Conservation (phyloP, 2,888 invertebrate species). For the Sinhomidia bicolor region DNA sequence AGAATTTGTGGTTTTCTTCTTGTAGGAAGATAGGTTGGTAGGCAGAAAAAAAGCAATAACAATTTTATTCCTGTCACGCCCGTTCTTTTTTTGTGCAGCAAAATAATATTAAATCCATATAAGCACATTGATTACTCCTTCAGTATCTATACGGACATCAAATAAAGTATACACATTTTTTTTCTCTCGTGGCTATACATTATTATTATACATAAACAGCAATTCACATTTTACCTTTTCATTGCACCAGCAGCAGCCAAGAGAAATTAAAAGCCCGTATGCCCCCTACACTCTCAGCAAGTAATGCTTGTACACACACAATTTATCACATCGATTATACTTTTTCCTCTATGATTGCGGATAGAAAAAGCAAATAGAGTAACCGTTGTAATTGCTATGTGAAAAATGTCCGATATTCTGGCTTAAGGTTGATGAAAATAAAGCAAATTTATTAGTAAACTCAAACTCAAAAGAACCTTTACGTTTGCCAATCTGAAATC, state of each 20-base stretch:
- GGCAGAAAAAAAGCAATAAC: conserved; percentile 31
- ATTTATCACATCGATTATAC: not conserved
- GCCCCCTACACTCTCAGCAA: too few relatives aligned
- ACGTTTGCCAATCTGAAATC: too few relatives aligned
- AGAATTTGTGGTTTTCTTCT: not conserved
- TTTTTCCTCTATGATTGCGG: too few relatives aligned
- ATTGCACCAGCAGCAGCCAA: not conserved
- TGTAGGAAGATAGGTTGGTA: not conserved
- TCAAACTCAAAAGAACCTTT: too few relatives aligned
- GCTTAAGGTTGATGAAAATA: too few relatives aligned
- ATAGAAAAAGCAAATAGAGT: too few relatives aligned
- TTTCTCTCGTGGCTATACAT: not conserved
- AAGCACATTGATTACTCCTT: not conserved
- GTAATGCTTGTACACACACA: not conserved
- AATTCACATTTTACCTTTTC: not conserved
- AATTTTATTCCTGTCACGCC: conserved; percentile 65
- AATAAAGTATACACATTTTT: not conserved
- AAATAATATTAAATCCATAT: not conserved
- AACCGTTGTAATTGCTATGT: too few relatives aligned
- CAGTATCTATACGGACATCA: not conserved
- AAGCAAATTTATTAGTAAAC: too few relatives aligned
- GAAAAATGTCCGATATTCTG: too few relatives aligned
- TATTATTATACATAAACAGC: not conserved
- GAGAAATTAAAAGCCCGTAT: not conserved
- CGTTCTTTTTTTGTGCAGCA: not conserved